Conservation (phyloP, 1,140 invertebrate genomes). For the Drosophila quadrilineata region DNA sequence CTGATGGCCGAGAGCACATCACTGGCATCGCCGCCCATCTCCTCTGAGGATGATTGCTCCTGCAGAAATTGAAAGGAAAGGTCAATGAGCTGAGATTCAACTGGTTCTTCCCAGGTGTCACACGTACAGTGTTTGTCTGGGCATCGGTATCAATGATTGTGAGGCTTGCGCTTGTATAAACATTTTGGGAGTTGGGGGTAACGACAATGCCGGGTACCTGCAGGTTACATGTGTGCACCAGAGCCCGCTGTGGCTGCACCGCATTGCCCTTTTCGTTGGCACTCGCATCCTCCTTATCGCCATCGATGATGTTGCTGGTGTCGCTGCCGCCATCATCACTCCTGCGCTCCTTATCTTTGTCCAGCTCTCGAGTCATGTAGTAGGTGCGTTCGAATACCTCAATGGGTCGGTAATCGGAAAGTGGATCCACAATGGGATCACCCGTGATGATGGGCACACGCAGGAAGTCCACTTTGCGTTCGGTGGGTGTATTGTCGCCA, state of each 20-base stretch:
- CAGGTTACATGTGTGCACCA: slow-evolving; percentile 70
- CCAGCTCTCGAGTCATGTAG: slow-evolving; percentile 69
- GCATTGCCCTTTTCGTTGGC: slow-evolving; percentile 42
- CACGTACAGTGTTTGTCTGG: slow-evolving; percentile 70
- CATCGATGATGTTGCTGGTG: slow-evolving; percentile 2
- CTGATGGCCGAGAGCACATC: slow-evolving; percentile 86
- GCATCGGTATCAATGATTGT: slow-evolving; percentile 85
- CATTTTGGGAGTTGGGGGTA: slow-evolving; percentile 72
- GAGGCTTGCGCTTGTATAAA: slow-evolving; percentile 81
- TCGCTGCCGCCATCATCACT: neutral
- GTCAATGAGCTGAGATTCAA: neutral
- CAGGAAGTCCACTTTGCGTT: slow-evolving; percentile 71
- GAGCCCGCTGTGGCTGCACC: slow-evolving; percentile 14
- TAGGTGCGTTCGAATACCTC: slow-evolving; percentile 80
- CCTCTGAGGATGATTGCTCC: slow-evolving; percentile 77
- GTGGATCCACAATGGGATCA: slow-evolving; percentile 66
- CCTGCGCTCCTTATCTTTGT: slow-evolving; percentile 43
- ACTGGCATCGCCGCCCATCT: slow-evolving; percentile 66
- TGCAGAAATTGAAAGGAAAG: slow-evolving; percentile 6
- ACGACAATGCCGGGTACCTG: slow-evolving; percentile 77
- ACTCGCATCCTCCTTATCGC: slow-evolving; percentile 14
- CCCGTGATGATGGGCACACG: slow-evolving; percentile 66
- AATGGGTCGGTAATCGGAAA: slow-evolving; percentile 72
- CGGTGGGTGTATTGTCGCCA: slow-evolving; percentile 46
- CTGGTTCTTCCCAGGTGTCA: slow-evolving; percentile 11